Evolutionary conservation across 2,888 invertebrate genomes (phyloP).

Genomic region (Rotaria sp.): DNA sequence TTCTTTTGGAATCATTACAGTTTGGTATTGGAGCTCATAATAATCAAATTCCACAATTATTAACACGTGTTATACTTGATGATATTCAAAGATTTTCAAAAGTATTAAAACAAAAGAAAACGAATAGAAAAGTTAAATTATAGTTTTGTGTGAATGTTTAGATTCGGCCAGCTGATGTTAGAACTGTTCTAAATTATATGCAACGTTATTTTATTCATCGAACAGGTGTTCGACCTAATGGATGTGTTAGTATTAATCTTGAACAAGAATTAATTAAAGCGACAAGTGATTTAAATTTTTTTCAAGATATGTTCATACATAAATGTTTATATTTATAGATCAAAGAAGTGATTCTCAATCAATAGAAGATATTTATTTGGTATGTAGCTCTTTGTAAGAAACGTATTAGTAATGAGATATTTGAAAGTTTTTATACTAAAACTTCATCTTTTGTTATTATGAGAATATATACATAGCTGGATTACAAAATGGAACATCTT

Average conservation of each 20-base stretch:
- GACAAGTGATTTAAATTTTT: not conserved
- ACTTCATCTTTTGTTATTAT: too few relatives aligned
- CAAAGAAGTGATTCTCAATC: not conserved
- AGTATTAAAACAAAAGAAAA: not conserved
- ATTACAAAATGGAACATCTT: too few relatives aligned
- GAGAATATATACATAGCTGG: too few relatives aligned
- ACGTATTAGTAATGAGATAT: too few relatives aligned
- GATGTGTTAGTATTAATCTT: not conserved
- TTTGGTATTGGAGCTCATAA: conserved; percentile 10
- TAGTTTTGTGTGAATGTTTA: not conserved
- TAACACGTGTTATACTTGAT: not conserved
- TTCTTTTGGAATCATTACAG: not conserved
- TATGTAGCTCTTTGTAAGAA: not conserved
- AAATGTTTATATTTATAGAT: not conserved
- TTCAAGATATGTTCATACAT: too few relatives aligned
- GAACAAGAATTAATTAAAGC: not conserved
- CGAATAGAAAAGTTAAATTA: not conserved
- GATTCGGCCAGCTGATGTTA: not conserved
- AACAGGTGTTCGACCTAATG: not conserved
- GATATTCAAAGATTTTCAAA: not conserved
- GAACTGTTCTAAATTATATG: not conserved
- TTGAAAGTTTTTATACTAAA: too few relatives aligned
- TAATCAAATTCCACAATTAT: not conserved
- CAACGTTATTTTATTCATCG: conserved; percentile 2
- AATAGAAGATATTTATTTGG: not conserved